Evolutionary conservation across 1,140 invertebrate species (phyloP), one percentile per base, ranked within the genome.

Genomic region (Andrena cerasifolii): DNA sequence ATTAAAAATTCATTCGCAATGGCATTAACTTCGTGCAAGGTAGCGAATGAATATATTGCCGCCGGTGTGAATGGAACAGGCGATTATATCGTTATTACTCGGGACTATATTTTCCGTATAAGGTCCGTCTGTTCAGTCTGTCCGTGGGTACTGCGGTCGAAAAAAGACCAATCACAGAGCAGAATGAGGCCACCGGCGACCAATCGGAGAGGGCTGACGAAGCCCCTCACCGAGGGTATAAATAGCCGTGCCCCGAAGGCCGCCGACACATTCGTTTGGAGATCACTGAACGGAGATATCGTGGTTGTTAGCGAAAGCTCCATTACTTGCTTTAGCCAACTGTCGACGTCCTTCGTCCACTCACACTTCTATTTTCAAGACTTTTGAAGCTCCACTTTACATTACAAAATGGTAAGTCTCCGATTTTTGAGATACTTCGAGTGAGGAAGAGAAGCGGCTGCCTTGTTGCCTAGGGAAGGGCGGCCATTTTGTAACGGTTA

Each of bases 281-380:
- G 24, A 40, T 61, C 28, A 12, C 45, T 24, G 47, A 16, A 26
- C 58, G 33, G 24, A 58, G 45, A 51, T 61, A 43, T 62, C 36
- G 51, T 82, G 53, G 70, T 83, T 80, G 84, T 86, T 86, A 67
- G 84, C 73, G 66, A 49, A 80, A 78, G 84, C 80, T 80, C 70
- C 84, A 86, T 86, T 86, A 83, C 84, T 85, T 83, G 84, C 84
- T 86, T 83, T 79, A 56, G 80, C 84, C 21, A 80, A 86, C 80
- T 86, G 56, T 86, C 76, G 47, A 71, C 75, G 14, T 26, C 53
- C 10, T 49, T 36, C 51, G 58, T 51, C 56, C 33, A 45, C 31
- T 47, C 12, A 5, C n/a, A 31, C 36, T 43, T 28, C 14, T 24
- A 68, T 78, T 70, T 36, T 59, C 6, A 40, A 24, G 21, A 54